Evolutionary conservation across 1,140 invertebrate genomes (phyloP), one percentile per base, ranked within the genome.

Genomic region (Phthorimaea operculella): DNA sequence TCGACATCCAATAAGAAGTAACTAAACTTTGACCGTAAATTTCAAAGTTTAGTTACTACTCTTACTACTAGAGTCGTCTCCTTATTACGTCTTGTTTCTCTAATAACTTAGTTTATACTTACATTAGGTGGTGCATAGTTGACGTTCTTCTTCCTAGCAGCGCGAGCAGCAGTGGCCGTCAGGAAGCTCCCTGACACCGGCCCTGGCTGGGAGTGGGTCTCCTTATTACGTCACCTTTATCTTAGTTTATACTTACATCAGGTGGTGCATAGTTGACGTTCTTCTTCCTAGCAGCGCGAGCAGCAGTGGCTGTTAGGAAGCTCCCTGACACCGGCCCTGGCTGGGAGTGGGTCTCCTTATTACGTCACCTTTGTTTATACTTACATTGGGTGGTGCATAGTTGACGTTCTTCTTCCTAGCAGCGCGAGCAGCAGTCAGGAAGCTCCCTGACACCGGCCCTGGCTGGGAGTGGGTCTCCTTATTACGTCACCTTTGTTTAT

Each of bases 191-290:
- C 80, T 0, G 75, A 66, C 1, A 65, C 53, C 0, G 80, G 78
- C 0, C 77, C 79, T 5, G 80, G 80, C 52, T 77, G 74, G 0
- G 80, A 83, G 77, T 79, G 73, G 78, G 64, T 36, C 75, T 58
- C 4, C 72, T 59, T 15, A 52, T 67, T 5, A 59, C 52, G 6
- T 36, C 15, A 0, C 74, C 72, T 5, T 71, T n/a, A n/a, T n/a
- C n/a, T n/a, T n/a, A n/a, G n/a, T 28, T 4, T 28, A 28, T 28
- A 67, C 72, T 76, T 62, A 78, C 77, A 54, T 56, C 66, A 12
- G 63, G 59, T n/a, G n/a, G n/a, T 8, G 76, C 71, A 49, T 84
- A 84, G 63, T 72, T 77, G 16, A 82, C 76, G 44, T 51, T 74
- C 5, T 70, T 64, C 11, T 64, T 64, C 0, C 76, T 66, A 0